Evolutionary conservation across 2,113 vertebrate genomes (phyloP), one percentile per base, ranked within the genome.

Genomic region (Tretioscincus oriximinensis): DNA sequence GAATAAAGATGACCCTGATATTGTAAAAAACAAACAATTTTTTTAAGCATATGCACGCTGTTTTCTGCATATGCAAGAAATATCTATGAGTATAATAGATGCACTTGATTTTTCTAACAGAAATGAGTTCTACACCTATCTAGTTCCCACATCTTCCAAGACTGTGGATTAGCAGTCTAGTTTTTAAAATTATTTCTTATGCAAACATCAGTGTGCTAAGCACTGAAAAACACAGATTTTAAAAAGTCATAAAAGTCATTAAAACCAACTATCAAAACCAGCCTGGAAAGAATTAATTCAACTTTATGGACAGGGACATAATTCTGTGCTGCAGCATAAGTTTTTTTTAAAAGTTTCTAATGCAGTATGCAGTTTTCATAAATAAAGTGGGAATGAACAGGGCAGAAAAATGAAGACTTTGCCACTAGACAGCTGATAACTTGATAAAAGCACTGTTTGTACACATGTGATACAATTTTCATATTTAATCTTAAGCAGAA

Each of bases 401-500:
- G 54, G 69, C 67, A 85, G 75, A 87, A 88, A 93, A 91, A 91
- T 88, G 77, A 91, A 84, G 90, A 76, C 63, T 24, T 73, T 88
- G 87, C 80, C 1, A 51, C 85, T 84, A 90, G 89, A 89, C 73
- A 88, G 88, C 92, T 87, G 90, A 86, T 93, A 89, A 92, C 92
- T 89, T 91, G 77, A 90, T 84, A 90, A 92, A 92, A 92, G 85
- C 78, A 76, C 88, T 88, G 77, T 61, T 91, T 87, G 35, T 89
- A 83, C 54, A 73, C 90, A 92, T 2, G 2, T 93, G 93, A 88
- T 88, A 89, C 88, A 92, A 95, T 95, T 95, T 95, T 95, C 93
- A 95, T 95, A 94, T 95, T 95, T 95, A 94, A 94, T 94, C 92
- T 93, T 95, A 95, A 96, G 89, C 88, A 93, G 92, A 94, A 89